Evolutionary conservation across 2,888 invertebrate genomes (phyloP), one percentile per base, ranked within the genome.

Genomic region (Torymus tubicola): DNA sequence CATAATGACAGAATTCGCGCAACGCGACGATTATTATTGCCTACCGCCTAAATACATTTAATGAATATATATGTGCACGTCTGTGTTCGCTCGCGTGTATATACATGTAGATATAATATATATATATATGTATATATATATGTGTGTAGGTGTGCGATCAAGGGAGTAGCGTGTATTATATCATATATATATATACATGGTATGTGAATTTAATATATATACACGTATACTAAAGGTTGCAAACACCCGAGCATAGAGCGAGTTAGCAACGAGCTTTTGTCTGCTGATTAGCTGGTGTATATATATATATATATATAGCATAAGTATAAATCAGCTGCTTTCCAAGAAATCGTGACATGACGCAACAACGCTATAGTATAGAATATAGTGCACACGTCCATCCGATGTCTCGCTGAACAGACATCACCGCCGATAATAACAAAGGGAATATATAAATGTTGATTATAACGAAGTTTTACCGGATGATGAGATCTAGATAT

Each of bases 1-100:
- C 87, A 87, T 88, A 88, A 88, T 89, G 87, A 89, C 88, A 86
- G 87, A 86, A 88, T 89, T 88, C 84, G 84, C 83, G 57, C 75
- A 69, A 61, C 55, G 67, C 78, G 60, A 67, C 77, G 70, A 84
- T 84, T 84, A 84, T 83, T 84, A 84, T 81, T 83, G 86, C 84
- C 86, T 85, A 85, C 85, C 85, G 84, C 77, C 82, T 78, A 84
- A 81, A 83, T 82, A 82, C 84, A 84, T 82, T 80, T 78, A 82
- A 68, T 75, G 31, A 76, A 64, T 77, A 57, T 63, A 67, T 57
- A 69, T 50, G 18, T 24, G 18, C n/a, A 58, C 53, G 16, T n/a
- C n/a, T 10, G 61, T 16, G 18, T 12, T 0, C n/a, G 18, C 57
- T 50, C 50, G 4, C n/a, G 3, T 68, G 53, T n/a, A 55, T 14